A percentile compares a stretch with the other conserved stretches of the same genome.
Conservation (phyloP, 37 sponge, comb jelly and placozoan species). For the Chondrilla cf. caribensis region DNA sequence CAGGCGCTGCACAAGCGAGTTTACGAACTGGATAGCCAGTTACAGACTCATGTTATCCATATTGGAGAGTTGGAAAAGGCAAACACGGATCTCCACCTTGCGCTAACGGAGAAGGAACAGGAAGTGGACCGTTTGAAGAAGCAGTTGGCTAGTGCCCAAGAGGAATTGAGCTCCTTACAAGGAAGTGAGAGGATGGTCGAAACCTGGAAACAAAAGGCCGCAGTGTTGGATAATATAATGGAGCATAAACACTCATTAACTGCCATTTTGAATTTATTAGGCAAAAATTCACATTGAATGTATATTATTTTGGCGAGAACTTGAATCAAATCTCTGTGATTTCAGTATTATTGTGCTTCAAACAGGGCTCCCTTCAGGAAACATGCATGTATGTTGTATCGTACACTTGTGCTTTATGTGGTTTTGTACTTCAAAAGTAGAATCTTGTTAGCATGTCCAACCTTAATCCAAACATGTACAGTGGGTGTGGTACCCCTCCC, state of each 20-base stretch:
- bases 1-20: conserved; percentile 65
- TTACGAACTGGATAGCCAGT: conserved; percentile 68
- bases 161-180: not conserved
- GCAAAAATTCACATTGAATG: too few species aligned
- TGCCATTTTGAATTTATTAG: not conserved
- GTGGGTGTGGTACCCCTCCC: too few species aligned
- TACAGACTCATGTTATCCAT: conserved; percentile 58
- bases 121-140: not conserved
- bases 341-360: too few species aligned
- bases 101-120: conserved; percentile 11
- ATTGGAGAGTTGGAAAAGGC: conserved; percentile 51
- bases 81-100: conserved; percentile 36
- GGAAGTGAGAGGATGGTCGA: not conserved
- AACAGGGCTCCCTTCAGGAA: too few species aligned
- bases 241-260: not conserved
- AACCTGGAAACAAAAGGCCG: not conserved
- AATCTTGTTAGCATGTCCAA: too few species aligned
- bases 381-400: too few species aligned
- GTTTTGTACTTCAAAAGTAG: too few species aligned
- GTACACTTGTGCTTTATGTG: too few species aligned
- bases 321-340: too few species aligned
- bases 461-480: too few species aligned
- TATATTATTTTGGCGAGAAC: too few species aligned
- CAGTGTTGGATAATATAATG: not conserved
- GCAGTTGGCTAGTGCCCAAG: not conserved